Percentiles rank a stretch among this genome's conserved stretches.
Conservation (phyloP, 2,113 vertebrate genomes). For the Actenoides hombroni region DNA sequence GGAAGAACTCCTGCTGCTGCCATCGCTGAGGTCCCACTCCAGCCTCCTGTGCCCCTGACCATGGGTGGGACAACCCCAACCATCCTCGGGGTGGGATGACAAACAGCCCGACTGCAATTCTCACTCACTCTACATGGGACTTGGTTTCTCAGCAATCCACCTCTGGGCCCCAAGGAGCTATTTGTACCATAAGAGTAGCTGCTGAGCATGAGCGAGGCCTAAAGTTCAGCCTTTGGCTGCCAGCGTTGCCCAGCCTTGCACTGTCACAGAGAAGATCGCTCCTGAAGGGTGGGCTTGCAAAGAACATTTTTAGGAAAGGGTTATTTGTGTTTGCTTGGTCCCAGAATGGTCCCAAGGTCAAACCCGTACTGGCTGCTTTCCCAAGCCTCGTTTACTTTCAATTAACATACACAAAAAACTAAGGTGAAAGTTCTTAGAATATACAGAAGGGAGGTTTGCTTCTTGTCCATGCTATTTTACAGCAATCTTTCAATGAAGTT, state of each 20-base stretch:
- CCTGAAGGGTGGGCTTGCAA: not conserved
- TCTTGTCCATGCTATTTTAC: not conserved
- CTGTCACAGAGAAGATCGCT: not conserved
- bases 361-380: not conserved
- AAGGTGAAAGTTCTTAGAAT: not conserved
- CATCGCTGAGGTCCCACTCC: not conserved
- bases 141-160: not conserved
- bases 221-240: not conserved
- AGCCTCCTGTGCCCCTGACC: not conserved
- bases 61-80: no score
- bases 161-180: not conserved
- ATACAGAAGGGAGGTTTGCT: not conserved
- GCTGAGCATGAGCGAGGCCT: not conserved
- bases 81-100: not conserved
- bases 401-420: not conserved
- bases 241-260: not conserved
- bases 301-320: not conserved
- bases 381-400: not conserved
- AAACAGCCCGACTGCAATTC: not conserved
- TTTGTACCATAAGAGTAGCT: not conserved
- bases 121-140: fast-evolving
- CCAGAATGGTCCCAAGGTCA: not conserved
- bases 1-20: not conserved
- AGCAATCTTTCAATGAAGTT: not conserved
- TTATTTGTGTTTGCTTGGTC: not conserved